A percentile compares a stretch with the other conserved stretches of the same genome.
Conservation (phyloP, 2,888 invertebrate genomes). For the Catocala fraxini region DNA sequence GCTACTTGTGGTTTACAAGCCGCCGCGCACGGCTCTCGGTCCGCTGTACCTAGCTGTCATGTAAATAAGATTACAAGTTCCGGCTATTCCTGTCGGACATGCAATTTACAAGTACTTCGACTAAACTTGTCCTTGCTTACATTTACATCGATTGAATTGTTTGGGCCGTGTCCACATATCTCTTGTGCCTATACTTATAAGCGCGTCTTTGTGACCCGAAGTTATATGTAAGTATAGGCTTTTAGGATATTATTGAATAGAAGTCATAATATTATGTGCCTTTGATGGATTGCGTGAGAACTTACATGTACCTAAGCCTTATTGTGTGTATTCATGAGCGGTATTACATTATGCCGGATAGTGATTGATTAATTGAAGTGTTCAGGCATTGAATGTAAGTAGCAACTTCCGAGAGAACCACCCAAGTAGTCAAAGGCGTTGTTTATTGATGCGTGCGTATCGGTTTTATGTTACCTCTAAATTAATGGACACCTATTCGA, state of each 20-base stretch:
- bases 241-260: slow-evolving; percentile 24
- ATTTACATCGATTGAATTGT: background rate
- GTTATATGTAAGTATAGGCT: slow-evolving; percentile 22
- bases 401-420: slow-evolving; percentile 12
- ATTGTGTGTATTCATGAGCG: slow-evolving; percentile 36
- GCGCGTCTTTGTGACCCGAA: background rate
- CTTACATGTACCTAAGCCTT: slow-evolving; percentile 26
- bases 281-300: slow-evolving; percentile 42
- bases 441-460: slow-evolving; percentile 13
- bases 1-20: slow-evolving; percentile 54
- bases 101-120: slow-evolving; percentile 25
- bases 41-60: slow-evolving; percentile 31
- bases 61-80: slow-evolving; percentile 42
- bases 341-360: slow-evolving; percentile 30
- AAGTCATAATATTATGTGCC: slow-evolving; percentile 24
- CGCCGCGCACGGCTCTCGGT: slow-evolving; percentile 26
- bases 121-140: slow-evolving; percentile 3
- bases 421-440: slow-evolving; percentile 6
- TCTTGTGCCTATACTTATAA: background rate
- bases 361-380: slow-evolving; percentile 49
- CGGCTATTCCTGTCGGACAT: slow-evolving; percentile 18
- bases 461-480: too few relatives aligned
- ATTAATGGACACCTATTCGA: background rate
- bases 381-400: slow-evolving; percentile 19
- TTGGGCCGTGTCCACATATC: too few relatives aligned